These are phyloP conservation scores for Pseudorasbora parva DNA, from an alignment of 2,113 vertebrate species.

Conservation along the genomic window DNA sequence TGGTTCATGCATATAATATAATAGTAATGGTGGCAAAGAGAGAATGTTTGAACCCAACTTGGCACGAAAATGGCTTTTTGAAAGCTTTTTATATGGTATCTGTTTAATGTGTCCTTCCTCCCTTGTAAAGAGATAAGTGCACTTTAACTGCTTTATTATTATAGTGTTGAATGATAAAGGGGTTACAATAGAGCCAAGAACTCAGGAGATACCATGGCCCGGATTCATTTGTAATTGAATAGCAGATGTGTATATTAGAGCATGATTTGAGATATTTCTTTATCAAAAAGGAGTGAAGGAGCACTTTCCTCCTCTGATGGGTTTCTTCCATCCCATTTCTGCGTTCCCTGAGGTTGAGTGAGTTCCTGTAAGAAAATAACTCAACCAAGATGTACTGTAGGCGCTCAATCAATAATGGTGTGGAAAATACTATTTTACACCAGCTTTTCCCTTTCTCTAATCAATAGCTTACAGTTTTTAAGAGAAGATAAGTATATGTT, in stretches of 20 bases:
- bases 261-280: constrained; percentile 38
- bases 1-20: not conserved
- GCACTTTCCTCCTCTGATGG: constrained; percentile 53
- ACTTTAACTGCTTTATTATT: constrained; percentile 7
- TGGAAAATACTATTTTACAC: not conserved
- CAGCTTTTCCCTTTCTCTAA: not conserved
- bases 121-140: constrained; percentile 1
- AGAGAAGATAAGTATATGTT: not conserved
- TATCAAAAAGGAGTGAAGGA: constrained; percentile 51
- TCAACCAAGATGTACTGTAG: constrained; percentile 52
- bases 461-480: not conserved
- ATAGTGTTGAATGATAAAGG: not conserved
- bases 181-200: not conserved
- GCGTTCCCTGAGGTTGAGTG: constrained; percentile 42
- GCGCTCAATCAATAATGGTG: not conserved
- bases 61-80: not conserved
- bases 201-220: not conserved
- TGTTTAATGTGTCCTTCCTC: not conserved
- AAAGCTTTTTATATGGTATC: not conserved
- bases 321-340: constrained; percentile 56
- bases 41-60: not conserved
- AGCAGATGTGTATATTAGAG: constrained; percentile 29
- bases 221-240: constrained; percentile 51
- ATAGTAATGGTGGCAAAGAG: not conserved
- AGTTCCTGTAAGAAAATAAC: constrained; percentile 62